phyloP scores from a whole-genome alignment of 2,888 invertebrate species.

The Melikaiella ostensackeni region DNA sequence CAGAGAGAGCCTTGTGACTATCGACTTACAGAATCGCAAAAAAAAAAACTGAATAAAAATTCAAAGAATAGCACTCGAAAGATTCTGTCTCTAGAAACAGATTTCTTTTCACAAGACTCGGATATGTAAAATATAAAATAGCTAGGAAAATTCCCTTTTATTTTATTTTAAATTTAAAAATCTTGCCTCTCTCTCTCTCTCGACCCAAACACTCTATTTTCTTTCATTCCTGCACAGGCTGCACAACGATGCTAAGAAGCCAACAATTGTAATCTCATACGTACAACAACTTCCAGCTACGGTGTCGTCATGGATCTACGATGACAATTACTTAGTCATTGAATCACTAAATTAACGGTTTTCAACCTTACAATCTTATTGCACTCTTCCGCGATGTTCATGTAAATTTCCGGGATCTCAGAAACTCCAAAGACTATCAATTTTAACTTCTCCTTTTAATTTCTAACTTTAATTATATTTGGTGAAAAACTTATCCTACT shows the following conservation, averaged over 20 bases:
- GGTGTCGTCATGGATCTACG: constrained; percentile 13
- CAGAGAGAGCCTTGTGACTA: constrained; percentile 28
- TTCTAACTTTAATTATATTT: neutral
- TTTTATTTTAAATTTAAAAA: neutral
- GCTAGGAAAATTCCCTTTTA: constrained; percentile 5
- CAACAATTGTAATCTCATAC: constrained; percentile 44
- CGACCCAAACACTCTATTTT: neutral
- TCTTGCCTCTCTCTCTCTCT: neutral
- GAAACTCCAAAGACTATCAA: neutral
- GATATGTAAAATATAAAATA: constrained; percentile 34
- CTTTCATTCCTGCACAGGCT: constrained; percentile 25
- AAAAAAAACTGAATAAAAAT: neutral
- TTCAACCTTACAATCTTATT: constrained; percentile 6
- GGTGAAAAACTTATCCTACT: neutral
- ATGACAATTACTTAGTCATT: neutral
- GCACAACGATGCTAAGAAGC: constrained; percentile 34
- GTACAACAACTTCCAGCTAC: constrained; percentile 39
- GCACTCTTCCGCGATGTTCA: neutral
- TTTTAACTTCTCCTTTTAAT: neutral
- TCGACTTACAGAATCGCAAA: neutral
- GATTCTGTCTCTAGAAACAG: neutral
- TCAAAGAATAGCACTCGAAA: neutral
- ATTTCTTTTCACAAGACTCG: constrained; percentile 22
- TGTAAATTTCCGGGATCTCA: neutral
- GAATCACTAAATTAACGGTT: constrained; percentile 3